Base-by-base conservation (phyloP, 2,113 vertebrate species). In the Chaetorhynchus papuensis region DNA sequence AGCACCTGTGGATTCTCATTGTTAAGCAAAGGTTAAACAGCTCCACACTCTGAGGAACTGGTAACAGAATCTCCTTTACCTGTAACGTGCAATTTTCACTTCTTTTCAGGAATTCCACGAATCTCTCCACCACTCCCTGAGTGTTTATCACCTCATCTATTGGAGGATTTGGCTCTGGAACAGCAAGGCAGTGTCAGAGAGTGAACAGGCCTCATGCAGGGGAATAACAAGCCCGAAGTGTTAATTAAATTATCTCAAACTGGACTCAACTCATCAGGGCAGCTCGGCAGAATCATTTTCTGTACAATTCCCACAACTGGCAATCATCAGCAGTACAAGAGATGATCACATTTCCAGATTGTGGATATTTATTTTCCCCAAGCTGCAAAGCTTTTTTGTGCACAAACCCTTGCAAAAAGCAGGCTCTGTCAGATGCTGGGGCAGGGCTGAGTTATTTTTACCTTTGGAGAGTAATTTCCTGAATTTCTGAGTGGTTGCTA, bases 381-480 rank as follows among this genome's bases (percentile, higher is more conserved):
- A 8, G 10, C 27, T 44, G 19, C 57, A 56, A 44, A 81, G 45
- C 10, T 47, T 65, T 56, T 19, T 56, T 19, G 60, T 56, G 50
- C 42, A 56, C 17, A 61, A 54, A 37, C 2, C 28, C 18, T 27
- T 15, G 30, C 24, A 39, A 26, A 33, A 61, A 13, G 52, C 33
- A 83, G 23, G n/a, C 16, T 69, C 6, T 1, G 9, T 2, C 13
- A 45, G 50, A 49, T 19, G 30, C 35, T 3, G 7, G 0, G 8
- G 44, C 11, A 45, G 18, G 16, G 12, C 3, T 5, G 33, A 82
- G 56, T 54, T 42, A 2, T 44, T 95, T 75, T 89, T 98, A 99
- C 99, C 99, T 99, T 99, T 99, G 88, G 99, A 99, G 84, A 99
- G 99, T 33, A 99, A 96, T 96, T 99, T 99, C 95, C 99, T 98